These are phyloP conservation scores for Anarsia innoxiella DNA, from an alignment of 2,888 invertebrate genomes.

Conservation along the genomic window DNA sequence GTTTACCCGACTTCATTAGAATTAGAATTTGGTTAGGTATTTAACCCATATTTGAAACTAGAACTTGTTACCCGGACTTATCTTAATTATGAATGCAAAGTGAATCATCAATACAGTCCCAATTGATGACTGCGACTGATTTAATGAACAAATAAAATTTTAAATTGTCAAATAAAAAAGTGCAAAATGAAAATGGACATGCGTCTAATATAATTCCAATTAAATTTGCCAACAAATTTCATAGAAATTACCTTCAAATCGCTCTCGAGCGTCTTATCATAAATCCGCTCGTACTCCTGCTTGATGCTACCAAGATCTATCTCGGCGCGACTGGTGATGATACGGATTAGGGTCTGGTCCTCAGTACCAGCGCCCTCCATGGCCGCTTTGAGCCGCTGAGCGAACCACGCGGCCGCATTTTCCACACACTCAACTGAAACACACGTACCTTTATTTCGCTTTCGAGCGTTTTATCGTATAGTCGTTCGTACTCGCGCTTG, in stretches of 20 bases:
- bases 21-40: too few relatives aligned
- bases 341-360: slow-evolving; percentile 79
- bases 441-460: slow-evolving; percentile 77
- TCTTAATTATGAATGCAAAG: too few relatives aligned
- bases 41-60: too few relatives aligned
- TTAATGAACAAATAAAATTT: too few relatives aligned
- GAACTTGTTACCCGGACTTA: too few relatives aligned
- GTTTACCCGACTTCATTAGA: too few relatives aligned
- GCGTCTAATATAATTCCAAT: too few relatives aligned
- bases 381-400: slow-evolving; percentile 77
- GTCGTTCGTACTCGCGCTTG: slow-evolving; percentile 80
- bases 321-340: slow-evolving; percentile 80
- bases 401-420: slow-evolving; percentile 81
- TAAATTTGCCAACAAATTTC: too few relatives aligned
- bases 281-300: slow-evolving; percentile 80
- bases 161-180: too few relatives aligned
- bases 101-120: too few relatives aligned
- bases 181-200: too few relatives aligned
- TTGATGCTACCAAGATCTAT: slow-evolving; percentile 82
- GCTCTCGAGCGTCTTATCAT: slow-evolving; percentile 80
- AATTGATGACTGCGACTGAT: too few relatives aligned
- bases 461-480: slow-evolving; percentile 80
- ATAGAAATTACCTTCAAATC: slow-evolving; percentile 74
- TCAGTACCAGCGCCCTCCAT: slow-evolving; percentile 83
- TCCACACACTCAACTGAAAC: slow-evolving; percentile 82